A percentile compares a stretch with the other conserved stretches of the same genome.
Conservation (phyloP, 2,113 vertebrate species). For the Patagioenas fasciata region DNA sequence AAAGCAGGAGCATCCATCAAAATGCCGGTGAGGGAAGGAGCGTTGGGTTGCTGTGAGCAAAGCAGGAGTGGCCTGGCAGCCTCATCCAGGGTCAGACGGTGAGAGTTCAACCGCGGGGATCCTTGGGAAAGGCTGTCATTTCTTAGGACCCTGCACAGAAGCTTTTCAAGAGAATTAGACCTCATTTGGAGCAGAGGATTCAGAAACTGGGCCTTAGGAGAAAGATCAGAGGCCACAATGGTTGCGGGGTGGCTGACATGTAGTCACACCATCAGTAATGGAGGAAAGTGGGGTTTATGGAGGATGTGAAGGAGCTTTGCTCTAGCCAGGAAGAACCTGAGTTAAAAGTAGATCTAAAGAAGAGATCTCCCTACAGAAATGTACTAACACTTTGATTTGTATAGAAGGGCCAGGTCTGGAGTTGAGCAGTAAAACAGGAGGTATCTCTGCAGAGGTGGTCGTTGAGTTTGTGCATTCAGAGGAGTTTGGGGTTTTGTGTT, state of each 20-base stretch:
- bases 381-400: background rate
- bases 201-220: background rate
- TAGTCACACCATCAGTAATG: background rate
- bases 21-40: background rate
- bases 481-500: background rate
- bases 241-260: rapidly evolving
- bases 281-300: background rate
- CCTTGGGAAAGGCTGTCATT: background rate
- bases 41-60: background rate
- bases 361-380: background rate
- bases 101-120: background rate
- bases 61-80: background rate
- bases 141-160: background rate
- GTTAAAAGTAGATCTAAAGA: background rate
- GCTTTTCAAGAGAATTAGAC: background rate
- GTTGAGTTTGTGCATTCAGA: background rate
- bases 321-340: background rate
- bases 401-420: background rate
- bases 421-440: background rate
- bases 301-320: background rate
- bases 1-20: background rate
- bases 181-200: background rate
- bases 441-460: background rate
- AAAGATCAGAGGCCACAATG: background rate
- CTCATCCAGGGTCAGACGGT: background rate